Conservation (phyloP, 1,140 invertebrate species). For the Branchinecta lynchi region DNA sequence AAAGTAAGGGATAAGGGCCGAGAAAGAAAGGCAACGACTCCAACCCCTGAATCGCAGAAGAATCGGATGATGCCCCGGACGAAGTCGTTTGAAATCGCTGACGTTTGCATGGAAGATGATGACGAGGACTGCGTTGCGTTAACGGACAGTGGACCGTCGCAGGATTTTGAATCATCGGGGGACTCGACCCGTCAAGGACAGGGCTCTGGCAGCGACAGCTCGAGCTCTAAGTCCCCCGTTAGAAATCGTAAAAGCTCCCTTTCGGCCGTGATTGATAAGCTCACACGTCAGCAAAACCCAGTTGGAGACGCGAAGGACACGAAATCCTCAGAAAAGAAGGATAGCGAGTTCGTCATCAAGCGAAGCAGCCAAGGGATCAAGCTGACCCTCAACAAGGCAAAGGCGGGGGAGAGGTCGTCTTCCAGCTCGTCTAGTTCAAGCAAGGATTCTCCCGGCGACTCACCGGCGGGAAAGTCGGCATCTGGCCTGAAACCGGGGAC, state of each 20-base stretch:
- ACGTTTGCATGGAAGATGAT: not conserved
- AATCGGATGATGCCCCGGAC: not conserved
- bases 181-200: conserved; percentile 13
- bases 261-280: conserved; percentile 68
- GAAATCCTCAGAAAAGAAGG: conserved; percentile 38
- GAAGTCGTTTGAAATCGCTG: conserved; percentile 1
- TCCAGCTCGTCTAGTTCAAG: conserved; percentile 31
- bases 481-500: conserved; percentile 69
- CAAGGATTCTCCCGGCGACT: conserved; percentile 29
- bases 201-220: conserved; percentile 15
- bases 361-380: conserved; percentile 56
- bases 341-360: conserved; percentile 68
- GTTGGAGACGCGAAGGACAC: conserved; percentile 20
- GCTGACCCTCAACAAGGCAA: conserved; percentile 71
- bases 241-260: conserved; percentile 57
- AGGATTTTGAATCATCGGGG: conserved; percentile 13
- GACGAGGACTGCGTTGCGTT: not conserved
- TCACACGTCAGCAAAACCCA: conserved; percentile 39
- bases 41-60: conserved; percentile 23
- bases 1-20: not conserved
- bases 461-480: conserved; percentile 54
- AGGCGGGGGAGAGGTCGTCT: conserved; percentile 38
- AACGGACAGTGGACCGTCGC: not conserved
- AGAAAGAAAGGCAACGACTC: conserved; percentile 10
- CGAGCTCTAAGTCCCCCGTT: conserved; percentile 25